Base-by-base conservation (phyloP, 2,797 vertebrate species). In the Tolypeutes matacus region DNA sequence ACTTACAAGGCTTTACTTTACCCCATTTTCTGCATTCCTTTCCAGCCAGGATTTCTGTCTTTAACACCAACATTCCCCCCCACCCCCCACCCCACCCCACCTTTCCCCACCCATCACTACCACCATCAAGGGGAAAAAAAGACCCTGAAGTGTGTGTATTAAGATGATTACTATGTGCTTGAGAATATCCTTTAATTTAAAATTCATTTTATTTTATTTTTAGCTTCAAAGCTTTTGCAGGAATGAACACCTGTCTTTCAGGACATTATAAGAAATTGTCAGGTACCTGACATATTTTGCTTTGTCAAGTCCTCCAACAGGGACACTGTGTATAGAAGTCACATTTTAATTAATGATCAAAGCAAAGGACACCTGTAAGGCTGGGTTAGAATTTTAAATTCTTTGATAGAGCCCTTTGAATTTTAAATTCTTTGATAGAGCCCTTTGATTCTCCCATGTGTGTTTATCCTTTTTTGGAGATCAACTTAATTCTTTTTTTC, bases 211-310 rank as follows among this genome's bases (percentile, higher is more conserved):
- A 97, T 98, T 98, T 98, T 98, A 98, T 97, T 98, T 98, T 98
- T 98, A 98, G 97, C 98, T 98, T 98, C 98, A 98, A 98, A 98
- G 98, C 97, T 95, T 97, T 97, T 95, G 90, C 94, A 98, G 98
- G 98, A 98, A 98, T 98, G 98, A 98, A 98, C 98, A 98, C 98
- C 98, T 98, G 98, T 98, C 98, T 97, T 98, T 98, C 97, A 81
- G 87, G 95, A 96, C 97, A 97, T 98, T 98, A 98, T 82, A 96
- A 98, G 97, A 98, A 98, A 98, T 98, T 98, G 98, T 96, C 21
- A 7, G 97, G 98, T 98, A 98, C 89, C 96, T 97, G 96, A 95
- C 77, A 70, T 95, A 97, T 97, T 98, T 98, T 98, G 98, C 98
- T 98, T 97, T 98, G 98, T 98, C 97, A 98, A 98, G 98, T 97